Base-by-base conservation (phyloP, 2,888 invertebrate species). In the Lapara coniferarum region DNA sequence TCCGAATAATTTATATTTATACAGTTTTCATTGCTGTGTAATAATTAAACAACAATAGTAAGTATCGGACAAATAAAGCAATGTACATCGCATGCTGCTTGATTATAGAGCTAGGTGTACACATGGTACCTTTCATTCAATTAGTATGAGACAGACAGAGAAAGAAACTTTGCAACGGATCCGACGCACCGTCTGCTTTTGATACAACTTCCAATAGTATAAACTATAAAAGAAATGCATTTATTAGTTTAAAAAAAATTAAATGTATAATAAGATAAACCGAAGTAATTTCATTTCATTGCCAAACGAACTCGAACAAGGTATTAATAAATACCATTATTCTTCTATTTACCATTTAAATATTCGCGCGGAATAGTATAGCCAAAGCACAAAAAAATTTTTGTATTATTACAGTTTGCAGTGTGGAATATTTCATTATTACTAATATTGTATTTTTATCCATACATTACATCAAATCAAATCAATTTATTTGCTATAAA, bases 1-100 rank as follows among this genome's bases (percentile, higher is more conserved):
- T 71, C 49, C 66, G 69, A 73, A 72, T 53, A 67, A 51, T 57
- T 70, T 16, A 12, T 69, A 55, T 74, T 59, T 66, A 63, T 68
- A n/a, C 52, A 67, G 0, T 12, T 71, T 82, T 72, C 87, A 89
- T 85, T 82, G 75, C 86, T 76, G 71, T 59, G 71, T 58, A 67
- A 25, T 16, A 25, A 30, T 2, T 13, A 30, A 1, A 13, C n/a
- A 57, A n/a, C 68, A 49, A 7, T 3, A 7, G 6, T 13, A 7
- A 13, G 30, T 57, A 12, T 10, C 10, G 8, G 0, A 5, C 19
- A 52, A 53, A 75, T 66, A 66, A 67, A 59, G 69, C 79, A 63
- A 75, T 81, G 82, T 74, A 81, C 37, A 49, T 37, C 57, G 19
- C 7, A 13, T 7, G 12, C 0, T 19, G 10, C 16, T 46, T 16